phyloP scores from a whole-genome alignment of 2,888 invertebrate species.

The Patella pellucida region DNA sequence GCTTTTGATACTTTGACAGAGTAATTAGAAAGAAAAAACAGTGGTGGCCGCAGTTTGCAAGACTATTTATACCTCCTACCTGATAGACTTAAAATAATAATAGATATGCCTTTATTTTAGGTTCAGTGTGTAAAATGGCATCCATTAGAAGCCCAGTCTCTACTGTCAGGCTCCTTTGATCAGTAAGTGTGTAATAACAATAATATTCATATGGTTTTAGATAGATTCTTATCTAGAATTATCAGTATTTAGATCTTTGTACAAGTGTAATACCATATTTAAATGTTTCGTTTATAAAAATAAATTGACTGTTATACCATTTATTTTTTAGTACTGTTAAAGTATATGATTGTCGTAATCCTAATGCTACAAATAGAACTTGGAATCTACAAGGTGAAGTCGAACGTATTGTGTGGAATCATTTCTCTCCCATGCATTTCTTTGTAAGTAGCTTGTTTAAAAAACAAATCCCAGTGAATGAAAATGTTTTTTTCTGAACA shows the following conservation, averaged over 20 bases:
- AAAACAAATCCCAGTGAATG: too few species aligned
- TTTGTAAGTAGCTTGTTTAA: slow-evolving; percentile 75
- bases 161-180: slow-evolving; percentile 89
- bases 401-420: slow-evolving; percentile 89
- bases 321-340: slow-evolving; percentile 76
- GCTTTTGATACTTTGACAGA: too few species aligned
- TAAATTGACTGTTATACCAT: background rate
- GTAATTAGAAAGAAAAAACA: too few species aligned
- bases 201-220: background rate
- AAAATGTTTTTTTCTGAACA: background rate
- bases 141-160: slow-evolving; percentile 80
- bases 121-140: slow-evolving; percentile 69
- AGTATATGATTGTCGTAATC: slow-evolving; percentile 84
- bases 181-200: slow-evolving; percentile 69
- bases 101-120: slow-evolving; percentile 34
- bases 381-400: slow-evolving; percentile 87
- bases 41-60: too few species aligned
- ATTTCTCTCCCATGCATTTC: slow-evolving; percentile 83
- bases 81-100: too few species aligned
- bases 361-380: slow-evolving; percentile 74
- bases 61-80: too few species aligned
- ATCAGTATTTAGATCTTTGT: background rate
- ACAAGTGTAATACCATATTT: background rate
- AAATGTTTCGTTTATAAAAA: too few species aligned
- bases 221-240: background rate